A percentile compares a stretch with the other conserved stretches of the same genome.
phyloP scores from a whole-genome alignment of 2,888 invertebrate species.

The Phoenoteleia sp. region DNA sequence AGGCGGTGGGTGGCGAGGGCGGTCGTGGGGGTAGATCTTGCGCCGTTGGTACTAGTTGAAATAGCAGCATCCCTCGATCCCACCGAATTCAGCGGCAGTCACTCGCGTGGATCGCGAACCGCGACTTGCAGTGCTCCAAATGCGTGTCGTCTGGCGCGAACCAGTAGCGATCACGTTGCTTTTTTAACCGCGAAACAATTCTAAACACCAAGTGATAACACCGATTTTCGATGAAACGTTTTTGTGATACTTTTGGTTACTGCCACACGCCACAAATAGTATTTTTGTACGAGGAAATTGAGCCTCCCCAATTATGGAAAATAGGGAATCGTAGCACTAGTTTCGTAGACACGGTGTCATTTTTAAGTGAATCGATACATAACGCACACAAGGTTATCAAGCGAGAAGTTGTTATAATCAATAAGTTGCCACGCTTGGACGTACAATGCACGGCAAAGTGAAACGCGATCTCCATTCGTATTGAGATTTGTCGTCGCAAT shows the following conservation, averaged over 20 bases:
- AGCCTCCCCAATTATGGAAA: background rate
- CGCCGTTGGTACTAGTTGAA: conserved; percentile 83
- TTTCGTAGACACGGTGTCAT: conserved; percentile 1
- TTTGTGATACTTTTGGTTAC: conserved; percentile 20
- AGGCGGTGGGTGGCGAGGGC: conserved; percentile 55
- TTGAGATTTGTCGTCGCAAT: conserved; percentile 12
- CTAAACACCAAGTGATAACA: conserved; percentile 45
- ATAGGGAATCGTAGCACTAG: background rate
- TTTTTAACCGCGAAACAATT: conserved; percentile 6
- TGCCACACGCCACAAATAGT: conserved; percentile 8
- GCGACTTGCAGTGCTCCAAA: conserved; percentile 76
- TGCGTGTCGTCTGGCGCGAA: conserved; percentile 6
- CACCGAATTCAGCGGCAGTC: conserved; percentile 82
- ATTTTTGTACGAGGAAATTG: conserved; percentile 1
- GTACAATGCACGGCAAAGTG: conserved; percentile 30
- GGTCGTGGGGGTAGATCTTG: conserved; percentile 84
- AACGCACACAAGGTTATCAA: conserved; percentile 55
- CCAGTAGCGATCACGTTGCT: conserved; percentile 68
- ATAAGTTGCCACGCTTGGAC: conserved; percentile 42
- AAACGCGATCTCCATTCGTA: conserved; percentile 34
- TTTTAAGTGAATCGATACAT: conserved; percentile 48
- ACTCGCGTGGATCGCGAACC: conserved; percentile 84
- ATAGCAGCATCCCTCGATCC: conserved; percentile 83
- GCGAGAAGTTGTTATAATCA: conserved; percentile 54
- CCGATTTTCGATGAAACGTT: background rate